phyloP scores from a whole-genome alignment of 1,140 invertebrate species.

The Schlechtendalia chinensis region DNA sequence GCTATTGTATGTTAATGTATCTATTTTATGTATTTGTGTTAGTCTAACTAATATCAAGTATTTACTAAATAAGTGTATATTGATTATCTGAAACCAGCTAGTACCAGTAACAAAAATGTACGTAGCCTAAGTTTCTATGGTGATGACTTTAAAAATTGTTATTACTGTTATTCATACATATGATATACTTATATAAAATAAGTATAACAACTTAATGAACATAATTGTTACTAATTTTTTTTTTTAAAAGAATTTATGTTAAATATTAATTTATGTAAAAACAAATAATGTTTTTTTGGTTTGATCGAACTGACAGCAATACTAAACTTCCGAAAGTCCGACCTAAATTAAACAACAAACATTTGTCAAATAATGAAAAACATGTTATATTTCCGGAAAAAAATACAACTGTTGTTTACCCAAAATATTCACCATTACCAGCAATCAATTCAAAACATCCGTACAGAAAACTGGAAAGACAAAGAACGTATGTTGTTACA shows the following conservation, averaged over 20 bases:
- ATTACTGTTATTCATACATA: not conserved
- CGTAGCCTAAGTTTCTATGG: conserved; percentile 33
- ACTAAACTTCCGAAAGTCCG: conserved; percentile 36
- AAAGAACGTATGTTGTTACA: conserved; percentile 33
- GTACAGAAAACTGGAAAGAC: conserved; percentile 28
- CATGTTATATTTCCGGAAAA: not conserved
- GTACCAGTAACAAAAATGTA: not conserved
- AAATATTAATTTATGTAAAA: not conserved
- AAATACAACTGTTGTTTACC: not conserved
- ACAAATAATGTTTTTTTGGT: conserved; percentile 42
- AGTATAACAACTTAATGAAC: not conserved
- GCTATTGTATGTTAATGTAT: no score
- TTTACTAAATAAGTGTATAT: not conserved
- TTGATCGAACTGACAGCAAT: not conserved
- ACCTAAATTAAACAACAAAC: not conserved
- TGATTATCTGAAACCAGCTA: not conserved
- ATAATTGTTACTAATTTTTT: not conserved
- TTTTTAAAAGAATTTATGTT: not conserved
- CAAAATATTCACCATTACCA: conserved; percentile 35
- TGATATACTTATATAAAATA: not conserved
- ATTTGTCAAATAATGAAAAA: conserved; percentile 18
- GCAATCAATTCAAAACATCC: conserved; percentile 21
- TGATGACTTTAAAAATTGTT: not conserved
- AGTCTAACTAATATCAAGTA: no score
- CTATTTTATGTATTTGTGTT: no score